Evolutionary conservation across 2,797 vertebrate species (phyloP), one percentile per base, ranked within the genome.

Genomic region (Strix occidentalis): DNA sequence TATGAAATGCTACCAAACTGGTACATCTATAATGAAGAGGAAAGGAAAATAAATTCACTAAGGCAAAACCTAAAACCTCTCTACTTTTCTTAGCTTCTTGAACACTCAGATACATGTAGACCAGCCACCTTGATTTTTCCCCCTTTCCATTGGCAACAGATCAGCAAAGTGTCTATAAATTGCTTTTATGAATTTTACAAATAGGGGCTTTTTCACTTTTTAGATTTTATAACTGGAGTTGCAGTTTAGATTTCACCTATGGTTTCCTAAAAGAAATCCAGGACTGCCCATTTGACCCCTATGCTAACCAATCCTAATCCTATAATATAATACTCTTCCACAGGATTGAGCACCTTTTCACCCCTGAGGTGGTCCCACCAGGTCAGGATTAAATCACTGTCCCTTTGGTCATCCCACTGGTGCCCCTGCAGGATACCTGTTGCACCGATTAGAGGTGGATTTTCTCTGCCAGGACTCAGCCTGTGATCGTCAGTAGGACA

Each of bases 271-370:
- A 90, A 94, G 87, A 95, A 91, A 96, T 91, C 70, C 66, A 87
- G 85, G 88, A 89, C 84, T 92, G 93, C 33, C 87, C 90, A 66
- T 75, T n/a, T 85, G 84, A 95, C 74, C 84, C 24, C 29, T 75
- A 54, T 87, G 51, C 65, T 94, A 90, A 92, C 60, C 41, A 89
- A 68, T 53, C 53, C 60, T 93, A 93, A 96, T 97, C 90, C 75
- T 65, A 29, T 94, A 88, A 88, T 19, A 45, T 12, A 89, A 94
- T 50, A 61, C 33, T 58, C 41, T 92, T 95, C 78, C 57, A 63
- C 10, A 80, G 71, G 86, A 83, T 1, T 89, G 86, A 93, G 60
- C 84, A 86, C 81, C 84, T 90, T 95, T 96, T 94, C 74, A 90
- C 64, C 57, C 60, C 75, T 16, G 5, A 74, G 54, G 65, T 69